These are phyloP conservation scores for Thecocarcelia acutangulata DNA, from an alignment of 2,888 invertebrate genomes.

Conservation along the genomic window DNA sequence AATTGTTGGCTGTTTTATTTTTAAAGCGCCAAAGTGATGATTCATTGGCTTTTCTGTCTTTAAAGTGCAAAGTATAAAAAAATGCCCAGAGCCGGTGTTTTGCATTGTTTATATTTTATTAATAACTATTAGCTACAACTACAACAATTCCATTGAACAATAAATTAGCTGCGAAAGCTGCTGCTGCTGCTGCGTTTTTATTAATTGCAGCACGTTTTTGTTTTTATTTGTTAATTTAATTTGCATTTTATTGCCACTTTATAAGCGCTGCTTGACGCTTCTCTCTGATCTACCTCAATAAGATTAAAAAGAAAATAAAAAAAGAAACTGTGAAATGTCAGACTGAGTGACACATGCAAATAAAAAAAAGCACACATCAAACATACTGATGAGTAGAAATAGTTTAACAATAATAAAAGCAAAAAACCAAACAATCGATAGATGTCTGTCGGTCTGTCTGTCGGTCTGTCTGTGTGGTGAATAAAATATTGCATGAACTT, in stretches of 20 bases:
- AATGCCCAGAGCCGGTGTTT: not conserved
- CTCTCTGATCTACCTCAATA: slow-evolving; percentile 52
- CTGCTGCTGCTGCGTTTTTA: slow-evolving; percentile 13
- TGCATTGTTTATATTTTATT: not conserved
- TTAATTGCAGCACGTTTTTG: slow-evolving; percentile 48
- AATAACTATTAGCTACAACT: not conserved
- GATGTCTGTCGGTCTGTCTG: not conserved
- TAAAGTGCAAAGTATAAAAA: not conserved
- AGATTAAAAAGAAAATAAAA: slow-evolving; percentile 2
- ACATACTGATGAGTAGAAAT: not conserved
- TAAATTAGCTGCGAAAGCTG: not conserved
- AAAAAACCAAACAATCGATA: not conserved
- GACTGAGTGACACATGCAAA: slow-evolving; percentile 34
- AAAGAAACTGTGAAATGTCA: slow-evolving; percentile 6
- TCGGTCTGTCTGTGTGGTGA: not conserved
- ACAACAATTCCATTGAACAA: slow-evolving; percentile 9
- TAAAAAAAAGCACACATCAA: slow-evolving; percentile 6
- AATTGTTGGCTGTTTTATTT: slow-evolving; percentile 17
- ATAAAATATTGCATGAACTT: slow-evolving; percentile 32
- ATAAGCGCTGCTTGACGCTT: slow-evolving; percentile 13
- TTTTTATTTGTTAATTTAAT: slow-evolving; percentile 45
- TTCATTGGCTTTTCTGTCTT: slow-evolving; percentile 12
- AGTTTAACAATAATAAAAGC: not conserved
- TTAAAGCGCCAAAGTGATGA: slow-evolving; percentile 43
- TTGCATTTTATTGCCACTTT: slow-evolving; percentile 40